Base-by-base conservation (phyloP, 2,888 invertebrate genomes). In the Morpho achilles region DNA sequence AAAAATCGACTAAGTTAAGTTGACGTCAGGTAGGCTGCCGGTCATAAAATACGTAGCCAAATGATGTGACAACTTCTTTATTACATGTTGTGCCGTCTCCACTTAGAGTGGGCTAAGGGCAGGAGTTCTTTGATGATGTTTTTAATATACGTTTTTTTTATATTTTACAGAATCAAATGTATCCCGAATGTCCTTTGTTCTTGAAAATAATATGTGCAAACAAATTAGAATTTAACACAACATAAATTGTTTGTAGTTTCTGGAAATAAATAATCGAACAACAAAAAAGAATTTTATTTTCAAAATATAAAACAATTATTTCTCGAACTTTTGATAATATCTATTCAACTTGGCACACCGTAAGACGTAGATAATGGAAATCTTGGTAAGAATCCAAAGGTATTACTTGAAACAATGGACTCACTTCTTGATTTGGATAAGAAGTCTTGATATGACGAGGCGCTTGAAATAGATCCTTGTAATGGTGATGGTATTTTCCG, bases 301-400 rank as follows among this genome's bases (percentile, higher is more conserved):
- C 63, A 69, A 64, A 56, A 49, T 45, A 54, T 65, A 59, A 58
- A 60, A 50, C 16, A 56, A 43, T 53, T 64, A 67, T 59, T 50
- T 67, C 69, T 69, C 69, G 68, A 71, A 69, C 75, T 72, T 75
- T 76, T 74, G 71, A 69, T 65, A 69, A 66, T 56, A 67, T 60
- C 60, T 63, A 62, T 60, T 78, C 73, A 85, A 68, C 82, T 81
- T 16, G 88, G 86, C 51, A 74, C 67, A 45, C 89, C 89, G 58
- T 89, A 89, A 7, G 80, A 74, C 50, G 68, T 60, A 7, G 80
- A 78, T 39, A 85, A 85, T 66, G 82, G 79, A 10, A 73, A 73
- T 58, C 79, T 78, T 9, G 88, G 86, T 62, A 87, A 72, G 69
- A 89, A 87, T 66, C 73, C 82, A 44, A 72, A 64, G 65, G 68